phyloP scores from a whole-genome alignment of 2,113 vertebrate species.

The Ciconia maguari region DNA sequence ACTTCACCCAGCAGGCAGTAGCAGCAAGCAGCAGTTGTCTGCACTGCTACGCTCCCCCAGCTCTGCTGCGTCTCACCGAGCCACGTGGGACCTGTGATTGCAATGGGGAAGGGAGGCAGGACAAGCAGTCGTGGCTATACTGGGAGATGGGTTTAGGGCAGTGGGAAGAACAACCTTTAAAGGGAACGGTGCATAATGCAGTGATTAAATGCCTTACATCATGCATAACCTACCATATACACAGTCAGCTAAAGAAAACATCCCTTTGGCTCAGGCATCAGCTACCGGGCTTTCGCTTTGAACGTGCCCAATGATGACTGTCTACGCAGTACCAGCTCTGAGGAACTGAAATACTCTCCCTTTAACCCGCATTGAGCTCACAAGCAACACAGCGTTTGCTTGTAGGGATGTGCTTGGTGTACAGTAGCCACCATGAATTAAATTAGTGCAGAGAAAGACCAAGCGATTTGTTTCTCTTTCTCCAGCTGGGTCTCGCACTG shows the following conservation, averaged over 20 bases:
- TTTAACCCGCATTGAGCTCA: background rate
- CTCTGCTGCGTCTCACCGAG: background rate
- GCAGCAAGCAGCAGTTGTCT: background rate
- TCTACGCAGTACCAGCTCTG: background rate
- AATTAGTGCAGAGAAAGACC: background rate
- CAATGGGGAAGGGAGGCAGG: background rate
- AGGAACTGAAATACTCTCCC: background rate
- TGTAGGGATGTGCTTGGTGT: background rate
- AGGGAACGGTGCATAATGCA: background rate
- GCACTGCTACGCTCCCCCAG: background rate
- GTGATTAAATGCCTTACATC: background rate
- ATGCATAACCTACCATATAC: background rate
- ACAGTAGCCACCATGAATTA: background rate
- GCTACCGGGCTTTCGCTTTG: background rate
- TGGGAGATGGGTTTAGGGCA: background rate
- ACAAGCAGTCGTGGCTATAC: background rate
- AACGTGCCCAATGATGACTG: fast-evolving
- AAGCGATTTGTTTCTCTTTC: background rate
- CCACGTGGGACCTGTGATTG: fast-evolving
- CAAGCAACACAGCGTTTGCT: background rate
- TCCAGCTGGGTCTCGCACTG: background rate
- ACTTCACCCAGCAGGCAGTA: background rate
- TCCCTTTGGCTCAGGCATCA: background rate
- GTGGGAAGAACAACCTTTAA: background rate
- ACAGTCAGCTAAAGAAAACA: background rate